Percentiles rank a stretch among this genome's conserved stretches.
Conservation (phyloP, 2,888 invertebrate genomes). For the Hirtodrosophila cameraria region DNA sequence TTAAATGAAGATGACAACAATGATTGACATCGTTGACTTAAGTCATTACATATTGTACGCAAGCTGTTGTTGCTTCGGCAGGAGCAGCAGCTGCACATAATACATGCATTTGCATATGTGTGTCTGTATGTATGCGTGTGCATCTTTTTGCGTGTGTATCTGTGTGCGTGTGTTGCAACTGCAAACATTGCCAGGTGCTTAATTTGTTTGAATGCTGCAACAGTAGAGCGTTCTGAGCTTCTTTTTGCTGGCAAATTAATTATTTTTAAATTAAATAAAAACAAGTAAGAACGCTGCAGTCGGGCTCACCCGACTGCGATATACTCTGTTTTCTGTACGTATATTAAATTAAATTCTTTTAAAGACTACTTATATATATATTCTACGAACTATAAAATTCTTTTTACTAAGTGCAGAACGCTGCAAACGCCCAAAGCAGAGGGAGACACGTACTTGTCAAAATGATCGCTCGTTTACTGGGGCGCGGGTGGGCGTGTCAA, state of each 20-base stretch:
- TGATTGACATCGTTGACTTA: constrained; percentile 72
- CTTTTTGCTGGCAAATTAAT: constrained; percentile 52
- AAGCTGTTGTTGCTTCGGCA: constrained; percentile 50
- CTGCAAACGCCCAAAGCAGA: too few relatives aligned
- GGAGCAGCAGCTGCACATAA: constrained; percentile 48
- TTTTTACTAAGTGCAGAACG: too few relatives aligned
- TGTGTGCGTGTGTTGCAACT: constrained; percentile 20
- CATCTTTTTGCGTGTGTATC: neutral
- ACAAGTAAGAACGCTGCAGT: too few relatives aligned
- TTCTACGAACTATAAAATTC: too few relatives aligned
- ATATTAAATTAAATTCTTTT: too few relatives aligned
- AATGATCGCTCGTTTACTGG: too few relatives aligned
- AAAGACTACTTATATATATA: too few relatives aligned
- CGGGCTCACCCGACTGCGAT: too few relatives aligned
- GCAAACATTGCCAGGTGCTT: constrained; percentile 50
- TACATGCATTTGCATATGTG: constrained; percentile 38
- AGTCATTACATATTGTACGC: constrained; percentile 70
- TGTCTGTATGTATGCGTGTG: too few relatives aligned
- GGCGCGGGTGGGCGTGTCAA: too few relatives aligned
- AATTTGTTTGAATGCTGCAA: constrained; percentile 60
- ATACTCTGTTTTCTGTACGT: too few relatives aligned
- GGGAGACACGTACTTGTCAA: too few relatives aligned
- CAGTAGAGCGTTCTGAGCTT: constrained; percentile 28
- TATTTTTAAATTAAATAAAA: constrained; percentile 64
- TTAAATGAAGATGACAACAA: constrained; percentile 72